Base-by-base conservation (phyloP, 2,113 vertebrate genomes). In the Coptodon bakossiorum region DNA sequence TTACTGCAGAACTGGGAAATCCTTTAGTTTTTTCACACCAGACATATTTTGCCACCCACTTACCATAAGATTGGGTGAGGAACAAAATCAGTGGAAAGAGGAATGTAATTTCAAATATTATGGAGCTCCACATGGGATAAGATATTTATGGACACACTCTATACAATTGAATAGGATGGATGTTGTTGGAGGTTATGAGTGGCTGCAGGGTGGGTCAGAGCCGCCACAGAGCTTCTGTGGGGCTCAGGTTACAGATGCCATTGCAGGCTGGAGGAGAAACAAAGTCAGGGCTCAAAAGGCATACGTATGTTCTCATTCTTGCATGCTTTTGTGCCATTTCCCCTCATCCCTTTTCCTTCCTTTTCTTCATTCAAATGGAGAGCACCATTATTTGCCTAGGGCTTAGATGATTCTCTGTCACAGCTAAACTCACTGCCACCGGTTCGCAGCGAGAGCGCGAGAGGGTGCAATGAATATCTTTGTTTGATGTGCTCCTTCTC, bases 391-490 rank as follows among this genome's bases (percentile, higher is more conserved):
- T 92, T 93, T 90, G 82, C 86, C 88, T 38, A 71, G 84, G 86
- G 90, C 80, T 56, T 93, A 92, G 90, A 95, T 91, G 94, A 93
- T 86, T 90, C 68, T 80, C 91, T 89, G 92, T 94, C 93, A 94
- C 82, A 45, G 31, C 91, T 93, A 91, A 91, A 95, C 91, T 94
- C 86, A 87, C 89, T 92, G 84, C 80, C 40, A 56, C 88, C 86
- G 85, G 61, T 93, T 90, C 68, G 27, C 82, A 82, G 89, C 16
- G 6, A 80, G 89, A 9, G 87, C 61, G 81, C 92, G 88, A 94
- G 91, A 92, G 88, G 93, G 92, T 61, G 91, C 88, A 92, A 95
- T 95, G 90, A 90, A 94, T 94, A 94, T 95, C 92, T 96, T 95
- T 96, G 93, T 96, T 91, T 94, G 89, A 93, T 92, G 86, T 90